A percentile compares a stretch with the other conserved stretches of the same genome.
phyloP scores from a whole-genome alignment of 2,888 invertebrate genomes.

The Achlya flavicornis region DNA sequence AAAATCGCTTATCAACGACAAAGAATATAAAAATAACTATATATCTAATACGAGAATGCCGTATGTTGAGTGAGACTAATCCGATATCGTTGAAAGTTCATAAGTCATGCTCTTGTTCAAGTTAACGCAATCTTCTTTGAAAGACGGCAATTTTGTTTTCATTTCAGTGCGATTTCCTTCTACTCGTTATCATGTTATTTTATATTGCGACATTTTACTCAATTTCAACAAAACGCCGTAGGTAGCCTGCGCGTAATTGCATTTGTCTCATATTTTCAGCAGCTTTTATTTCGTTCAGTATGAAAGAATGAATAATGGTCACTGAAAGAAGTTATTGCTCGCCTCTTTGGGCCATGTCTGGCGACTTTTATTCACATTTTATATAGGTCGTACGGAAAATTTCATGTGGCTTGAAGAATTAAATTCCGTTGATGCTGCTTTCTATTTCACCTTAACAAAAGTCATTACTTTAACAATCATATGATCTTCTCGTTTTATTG shows the following conservation, averaged over 20 bases:
- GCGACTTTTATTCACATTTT: slow-evolving; percentile 37
- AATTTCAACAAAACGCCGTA: slow-evolving; percentile 10
- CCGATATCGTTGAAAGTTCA: not conserved
- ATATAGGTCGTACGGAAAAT: slow-evolving; percentile 38
- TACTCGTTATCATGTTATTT: not conserved
- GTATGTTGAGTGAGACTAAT: not conserved
- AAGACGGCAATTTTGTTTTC: not conserved
- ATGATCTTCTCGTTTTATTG: slow-evolving; percentile 5
- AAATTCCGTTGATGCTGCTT: slow-evolving; percentile 32
- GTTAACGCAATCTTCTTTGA: not conserved
- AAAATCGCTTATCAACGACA: not conserved
- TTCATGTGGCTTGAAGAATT: slow-evolving; percentile 33
- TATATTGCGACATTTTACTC: not conserved
- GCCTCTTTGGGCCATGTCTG: slow-evolving; percentile 23
- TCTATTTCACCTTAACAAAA: slow-evolving; percentile 20
- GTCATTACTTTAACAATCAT: slow-evolving; percentile 5
- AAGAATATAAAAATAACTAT: not conserved
- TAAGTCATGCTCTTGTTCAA: slow-evolving; percentile 1
- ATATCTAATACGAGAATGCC: not conserved
- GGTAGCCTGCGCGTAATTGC: slow-evolving; percentile 23
- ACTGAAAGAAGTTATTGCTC: slow-evolving; percentile 33
- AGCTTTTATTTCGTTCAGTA: slow-evolving; percentile 26
- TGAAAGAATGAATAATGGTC: slow-evolving; percentile 35
- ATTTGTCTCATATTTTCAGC: slow-evolving; percentile 31
- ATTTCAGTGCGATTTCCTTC: not conserved